Evolutionary conservation across 2,113 vertebrate species (phyloP), one percentile per base, ranked within the genome.

Genomic region (Sciurus niger): DNA sequence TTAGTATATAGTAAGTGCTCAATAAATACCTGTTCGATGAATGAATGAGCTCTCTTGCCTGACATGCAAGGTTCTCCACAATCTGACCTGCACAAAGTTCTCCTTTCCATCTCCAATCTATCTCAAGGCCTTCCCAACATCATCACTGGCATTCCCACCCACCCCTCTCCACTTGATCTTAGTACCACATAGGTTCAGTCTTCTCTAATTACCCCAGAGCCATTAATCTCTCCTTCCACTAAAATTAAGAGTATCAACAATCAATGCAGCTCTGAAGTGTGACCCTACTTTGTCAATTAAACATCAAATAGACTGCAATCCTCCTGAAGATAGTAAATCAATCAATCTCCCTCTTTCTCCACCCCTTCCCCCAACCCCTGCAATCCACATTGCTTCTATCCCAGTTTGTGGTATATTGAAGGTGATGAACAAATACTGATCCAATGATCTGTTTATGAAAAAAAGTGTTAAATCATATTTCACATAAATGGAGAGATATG

Each of bases 391-490:
- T 43, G 83, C 51, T 70, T 77, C 68, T 67, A 22, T 22, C 34
- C 16, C 46, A 82, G 28, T 76, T 14, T 28, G 34, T 43, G 20
- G 11, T 34, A 67, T 37, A 12, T 32, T 80, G 34, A 25, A 86
- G 86, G 37, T 80, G 17, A 83, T 77, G 28, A 70, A 60, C 12
- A 91, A 60, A 83, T 70, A 76, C 12, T n/a, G 28, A 94, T 63
- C 91, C 25, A 87, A 20, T 96, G 40, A 88, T 22, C 18, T 76
- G 20, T 48, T 83, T 91, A 74, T 65, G 37, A 86, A 4, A 76
- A 48, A 63, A 77, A 73, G 83, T 72, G n/a, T 92, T n/a, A 88
- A 87, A 82, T 70, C 22, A 96, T 5, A 86, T 60, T 40, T 87
- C 11, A 70, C 34, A 82, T 24, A 37, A 46, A 76, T n/a, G 6